phyloP scores from a whole-genome alignment of 2,888 invertebrate species.

The Trissonchulus sp. region DNA sequence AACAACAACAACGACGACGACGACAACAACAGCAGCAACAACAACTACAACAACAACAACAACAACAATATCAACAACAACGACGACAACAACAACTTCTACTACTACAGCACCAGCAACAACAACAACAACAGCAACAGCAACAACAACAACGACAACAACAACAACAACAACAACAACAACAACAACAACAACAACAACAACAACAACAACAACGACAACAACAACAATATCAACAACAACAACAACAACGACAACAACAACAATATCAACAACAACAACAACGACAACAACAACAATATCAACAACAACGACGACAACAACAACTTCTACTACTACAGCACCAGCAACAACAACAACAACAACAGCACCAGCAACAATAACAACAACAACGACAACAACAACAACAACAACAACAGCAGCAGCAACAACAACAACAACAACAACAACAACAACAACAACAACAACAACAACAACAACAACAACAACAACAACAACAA shows the following conservation, averaged over 20 bases:
- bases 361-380: neutral
- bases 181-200: constrained; percentile 13
- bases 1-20: too few species aligned
- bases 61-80: too few species aligned
- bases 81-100: too few species aligned
- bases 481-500: neutral
- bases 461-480: constrained; percentile 10
- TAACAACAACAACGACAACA: constrained; percentile 6
- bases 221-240: too few species aligned
- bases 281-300: too few species aligned
- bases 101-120: too few species aligned
- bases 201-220: constrained; percentile 13
- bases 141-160: neutral
- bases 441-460: constrained; percentile 13
- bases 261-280: too few species aligned
- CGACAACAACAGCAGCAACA: too few species aligned
- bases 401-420: constrained; percentile 10
- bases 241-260: too few species aligned
- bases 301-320: constrained; percentile 13
- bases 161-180: constrained; percentile 3
- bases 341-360: constrained; percentile 10
- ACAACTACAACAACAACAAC: too few species aligned
- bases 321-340: neutral
- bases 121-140: too few species aligned
- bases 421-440: constrained; percentile 13